phyloP scores from a whole-genome alignment of 35 echinoderm and acorn worm species.

The Diadema setosum region DNA sequence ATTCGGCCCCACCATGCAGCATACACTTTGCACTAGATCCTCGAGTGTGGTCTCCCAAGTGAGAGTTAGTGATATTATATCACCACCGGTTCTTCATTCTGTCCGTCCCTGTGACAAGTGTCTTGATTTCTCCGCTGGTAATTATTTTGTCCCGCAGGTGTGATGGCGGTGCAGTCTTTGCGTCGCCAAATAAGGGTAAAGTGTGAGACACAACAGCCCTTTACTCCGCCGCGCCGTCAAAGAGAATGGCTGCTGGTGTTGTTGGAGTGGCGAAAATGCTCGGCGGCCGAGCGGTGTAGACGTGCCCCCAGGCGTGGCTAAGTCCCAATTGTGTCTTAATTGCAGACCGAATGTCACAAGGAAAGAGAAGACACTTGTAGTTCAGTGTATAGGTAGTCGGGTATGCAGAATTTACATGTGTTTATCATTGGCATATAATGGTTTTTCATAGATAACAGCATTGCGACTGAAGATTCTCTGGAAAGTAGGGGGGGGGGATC shows the following conservation, averaged over 20 bases:
- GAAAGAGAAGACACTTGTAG: not conserved
- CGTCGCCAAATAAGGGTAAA: not conserved
- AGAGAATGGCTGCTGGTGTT: not conserved
- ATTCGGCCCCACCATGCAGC: not conserved
- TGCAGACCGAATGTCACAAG: not conserved
- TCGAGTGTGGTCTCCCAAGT: not conserved
- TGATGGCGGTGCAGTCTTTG: not conserved
- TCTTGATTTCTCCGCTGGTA: not conserved
- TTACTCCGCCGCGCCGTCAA: not conserved
- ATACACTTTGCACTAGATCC: not conserved
- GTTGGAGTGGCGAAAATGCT: not conserved
- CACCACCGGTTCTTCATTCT: not conserved
- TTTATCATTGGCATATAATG: too few relatives aligned
- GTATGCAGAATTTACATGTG: too few relatives aligned
- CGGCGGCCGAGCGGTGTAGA: not conserved
- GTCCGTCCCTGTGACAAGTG: not conserved
- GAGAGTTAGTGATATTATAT: not conserved
- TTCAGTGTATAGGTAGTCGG: not conserved
- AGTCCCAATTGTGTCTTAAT: not conserved
- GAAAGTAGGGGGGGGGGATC: too few relatives aligned
- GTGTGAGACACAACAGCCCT: not conserved
- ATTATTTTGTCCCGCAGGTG: not conserved
- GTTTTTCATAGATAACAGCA: too few relatives aligned
- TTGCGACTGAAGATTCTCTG: too few relatives aligned
- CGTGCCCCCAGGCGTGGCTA: not conserved